A percentile compares a stretch with the other conserved stretches of the same genome.
These are phyloP conservation scores for Steinernema hermaphroditum DNA, from an alignment of 2,888 invertebrate species.

Conservation along the genomic window DNA sequence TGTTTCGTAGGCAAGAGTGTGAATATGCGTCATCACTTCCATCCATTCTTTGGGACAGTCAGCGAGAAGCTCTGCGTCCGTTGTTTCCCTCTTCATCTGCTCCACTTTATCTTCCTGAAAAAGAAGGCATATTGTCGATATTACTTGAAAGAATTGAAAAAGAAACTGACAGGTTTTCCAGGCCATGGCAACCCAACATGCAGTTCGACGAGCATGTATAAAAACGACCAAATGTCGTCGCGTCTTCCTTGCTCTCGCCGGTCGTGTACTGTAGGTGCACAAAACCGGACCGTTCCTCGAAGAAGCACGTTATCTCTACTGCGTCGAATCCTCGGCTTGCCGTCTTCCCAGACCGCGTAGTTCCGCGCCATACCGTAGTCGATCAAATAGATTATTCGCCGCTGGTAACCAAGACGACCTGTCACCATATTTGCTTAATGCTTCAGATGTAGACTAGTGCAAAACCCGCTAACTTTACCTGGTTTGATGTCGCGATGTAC, in stretches of 20 bases:
- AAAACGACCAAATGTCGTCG: conserved; percentile 41
- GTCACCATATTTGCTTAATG: conserved; percentile 40
- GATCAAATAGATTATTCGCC: conserved; percentile 39
- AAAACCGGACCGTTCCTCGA: conserved; percentile 41
- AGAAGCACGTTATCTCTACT: conserved; percentile 38
- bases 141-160: not conserved
- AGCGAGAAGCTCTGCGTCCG: conserved; percentile 36
- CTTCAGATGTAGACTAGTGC: no score
- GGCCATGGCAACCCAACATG: conserved; percentile 39
- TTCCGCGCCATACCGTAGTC: conserved; percentile 41
- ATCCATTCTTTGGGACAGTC: conserved; percentile 39
- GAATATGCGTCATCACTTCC: conserved; percentile 38
- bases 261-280: conserved; percentile 40
- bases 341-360: conserved; percentile 38
- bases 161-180: conserved; percentile 34
- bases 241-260: conserved; percentile 39
- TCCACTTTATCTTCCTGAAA: conserved; percentile 38
- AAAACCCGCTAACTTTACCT: no score
- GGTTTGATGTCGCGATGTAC: conserved; percentile 44
- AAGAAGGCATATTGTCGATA: not conserved
- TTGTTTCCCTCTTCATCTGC: conserved; percentile 34
- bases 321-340: conserved; percentile 33
- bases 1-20: conserved; percentile 35
- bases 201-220: conserved; percentile 38
- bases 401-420: conserved; percentile 37